Conservation (phyloP, 30 jellyfish, hydroid and myxozoan genomes). For the Sanderia malayensis region DNA sequence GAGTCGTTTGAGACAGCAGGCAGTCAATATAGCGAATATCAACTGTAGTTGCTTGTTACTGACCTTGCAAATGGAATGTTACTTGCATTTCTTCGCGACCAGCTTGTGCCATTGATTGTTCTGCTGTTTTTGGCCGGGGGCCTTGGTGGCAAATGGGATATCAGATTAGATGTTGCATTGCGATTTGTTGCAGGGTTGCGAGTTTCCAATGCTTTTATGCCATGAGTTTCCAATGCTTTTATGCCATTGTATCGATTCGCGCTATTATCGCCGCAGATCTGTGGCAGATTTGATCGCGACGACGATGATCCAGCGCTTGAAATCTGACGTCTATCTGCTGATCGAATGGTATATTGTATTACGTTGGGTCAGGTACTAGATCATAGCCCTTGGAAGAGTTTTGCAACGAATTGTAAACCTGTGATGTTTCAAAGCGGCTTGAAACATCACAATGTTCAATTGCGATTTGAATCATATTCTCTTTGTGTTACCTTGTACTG, state of each 20-base stretch:
- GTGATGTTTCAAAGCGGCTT: too few relatives aligned
- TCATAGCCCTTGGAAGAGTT: too few relatives aligned
- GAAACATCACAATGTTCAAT: too few relatives aligned
- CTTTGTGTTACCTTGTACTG: conserved; percentile 26
- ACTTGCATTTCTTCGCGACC: conserved; percentile 60
- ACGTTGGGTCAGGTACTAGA: too few relatives aligned
- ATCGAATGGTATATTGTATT: too few relatives aligned
- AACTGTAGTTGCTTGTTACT: not conserved
- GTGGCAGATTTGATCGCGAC: not conserved
- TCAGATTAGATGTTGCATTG: not conserved
- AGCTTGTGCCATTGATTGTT: conserved; percentile 2
- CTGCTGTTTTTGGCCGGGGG: conserved; percentile 19
- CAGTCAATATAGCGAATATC: too few relatives aligned
- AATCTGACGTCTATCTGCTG: not conserved
- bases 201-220: not conserved
- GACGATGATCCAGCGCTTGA: not conserved
- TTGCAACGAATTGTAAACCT: too few relatives aligned
- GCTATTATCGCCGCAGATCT: not conserved
- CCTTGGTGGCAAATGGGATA: conserved; percentile 40
- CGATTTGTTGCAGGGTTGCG: too few relatives aligned
- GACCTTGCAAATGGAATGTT: conserved; percentile 33
- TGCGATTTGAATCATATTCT: too few relatives aligned
- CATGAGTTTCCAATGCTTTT: not conserved
- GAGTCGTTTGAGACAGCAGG: too few relatives aligned
- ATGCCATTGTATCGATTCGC: not conserved